Evolutionary conservation across 64 coral and sea anemone genomes (phyloP).

Genomic region (Hydrozoanthus tunicans): DNA sequence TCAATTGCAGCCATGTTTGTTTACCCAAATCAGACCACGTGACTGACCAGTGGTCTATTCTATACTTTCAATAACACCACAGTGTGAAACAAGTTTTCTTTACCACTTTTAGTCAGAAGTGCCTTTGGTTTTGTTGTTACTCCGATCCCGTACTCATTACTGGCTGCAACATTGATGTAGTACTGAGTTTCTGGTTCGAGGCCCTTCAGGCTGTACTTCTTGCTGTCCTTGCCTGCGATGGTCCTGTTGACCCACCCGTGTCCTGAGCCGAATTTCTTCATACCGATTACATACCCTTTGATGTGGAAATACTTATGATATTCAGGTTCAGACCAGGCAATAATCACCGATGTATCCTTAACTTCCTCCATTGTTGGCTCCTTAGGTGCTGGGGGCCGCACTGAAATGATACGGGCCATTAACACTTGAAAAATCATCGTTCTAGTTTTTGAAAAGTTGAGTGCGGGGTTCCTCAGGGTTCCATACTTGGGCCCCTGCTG

Average conservation of each 20-base stretch:
- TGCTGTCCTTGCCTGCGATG: neutral
- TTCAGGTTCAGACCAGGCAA: neutral
- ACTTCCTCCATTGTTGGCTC: constrained; percentile 1
- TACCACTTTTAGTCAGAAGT: constrained; percentile 17
- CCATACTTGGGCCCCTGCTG: neutral
- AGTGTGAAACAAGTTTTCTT: neutral
- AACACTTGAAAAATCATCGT: too few species aligned
- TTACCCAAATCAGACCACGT: too few species aligned
- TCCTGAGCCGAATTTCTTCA: constrained; percentile 24
- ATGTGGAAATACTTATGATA: constrained; percentile 14
- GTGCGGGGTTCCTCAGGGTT: neutral
- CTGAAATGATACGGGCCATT: neutral
- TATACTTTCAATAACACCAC: too few species aligned
- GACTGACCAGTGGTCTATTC: too few species aligned
- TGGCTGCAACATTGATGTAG: constrained; percentile 30
- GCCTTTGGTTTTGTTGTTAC: neutral
- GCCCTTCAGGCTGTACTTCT: neutral
- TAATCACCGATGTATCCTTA: constrained; percentile 28
- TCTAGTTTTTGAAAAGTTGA: too few species aligned
- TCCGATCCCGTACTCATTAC: constrained; percentile 6
- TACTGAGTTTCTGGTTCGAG: constrained; percentile 38
- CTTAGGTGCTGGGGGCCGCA: constrained; percentile 22
- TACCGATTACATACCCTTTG: constrained; percentile 15
- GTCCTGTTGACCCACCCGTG: constrained; percentile 12
- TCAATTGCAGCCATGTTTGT: neutral